Base-by-base conservation (phyloP, 2,797 vertebrate species). In the Gallinago nigripennis region DNA sequence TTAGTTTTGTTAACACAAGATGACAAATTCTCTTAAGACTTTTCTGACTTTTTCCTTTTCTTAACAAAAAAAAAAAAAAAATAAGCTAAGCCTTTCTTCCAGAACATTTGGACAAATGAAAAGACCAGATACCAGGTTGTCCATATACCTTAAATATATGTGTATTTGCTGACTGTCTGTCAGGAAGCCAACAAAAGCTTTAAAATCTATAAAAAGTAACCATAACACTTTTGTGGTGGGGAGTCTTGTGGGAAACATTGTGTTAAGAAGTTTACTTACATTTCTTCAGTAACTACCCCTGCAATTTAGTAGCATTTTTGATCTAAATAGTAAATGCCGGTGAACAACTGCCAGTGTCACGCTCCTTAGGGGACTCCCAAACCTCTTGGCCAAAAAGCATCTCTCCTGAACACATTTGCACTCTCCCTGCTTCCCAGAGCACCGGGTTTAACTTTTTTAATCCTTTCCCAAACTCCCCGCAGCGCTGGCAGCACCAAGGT, bases 1-100 rank as follows among this genome's bases (percentile, higher is more conserved):
- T 94, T 50, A 16, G 92, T 92, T 64, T 91, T 91, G 94, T 85
- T 82, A 82, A 94, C 33, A 84, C 24, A 83, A 80, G 81, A 61
- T 18, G 18, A 25, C 0, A 11, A 94, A 95, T 86, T 82, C 92
- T 95, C 94, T 72, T 65, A 92, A 89, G 95, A 69, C 33, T 54
- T 84, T 66, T 82, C 39, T 65, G 66, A 86, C n/a, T 83, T 95
- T 57, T 87, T 76, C 78, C 39, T 48, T 90, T 95, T 92, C 73
- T 86, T 72, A 84, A 65, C 35, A 88, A 82, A 41, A 41, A 41
- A 41, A 41, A 41, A 41, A 41, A 83, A 86, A 72, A 90, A 30
- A 4, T 25, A 81, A 93, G 28, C 61, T 75, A 51, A 65, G 43
- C 11, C 30, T 90, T 90, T 89, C 69, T 94, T 93, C n/a, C 64